These are phyloP conservation scores for Torymus auratus DNA, from an alignment of 2,888 invertebrate species.

Conservation along the genomic window DNA sequence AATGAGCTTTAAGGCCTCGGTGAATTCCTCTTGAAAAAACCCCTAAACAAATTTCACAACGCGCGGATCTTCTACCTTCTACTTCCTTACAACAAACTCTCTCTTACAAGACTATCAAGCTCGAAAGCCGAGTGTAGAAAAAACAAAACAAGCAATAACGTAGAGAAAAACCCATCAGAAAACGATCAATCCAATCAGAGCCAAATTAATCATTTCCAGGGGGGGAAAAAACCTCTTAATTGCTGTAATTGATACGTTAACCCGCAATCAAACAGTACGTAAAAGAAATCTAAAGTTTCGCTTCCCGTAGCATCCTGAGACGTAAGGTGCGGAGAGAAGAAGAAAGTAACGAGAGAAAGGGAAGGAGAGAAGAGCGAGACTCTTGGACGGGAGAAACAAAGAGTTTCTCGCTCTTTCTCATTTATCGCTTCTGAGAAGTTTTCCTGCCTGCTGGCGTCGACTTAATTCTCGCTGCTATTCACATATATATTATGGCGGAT, in stretches of 20 bases:
- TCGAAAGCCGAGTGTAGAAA: no score
- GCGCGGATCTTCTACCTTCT: not conserved
- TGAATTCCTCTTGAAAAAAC: no score
- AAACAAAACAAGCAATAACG: not conserved
- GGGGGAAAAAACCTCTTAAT: slow-evolving; percentile 12
- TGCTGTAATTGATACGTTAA: slow-evolving; percentile 48
- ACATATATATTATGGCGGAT: no score
- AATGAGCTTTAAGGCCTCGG: no score
- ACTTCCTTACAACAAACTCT: not conserved
- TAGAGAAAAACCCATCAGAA: not conserved
- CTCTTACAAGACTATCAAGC: not conserved
- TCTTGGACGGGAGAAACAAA: slow-evolving; percentile 22
- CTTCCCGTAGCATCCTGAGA: not conserved
- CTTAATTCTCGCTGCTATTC: no score
- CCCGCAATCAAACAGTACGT: slow-evolving; percentile 29
- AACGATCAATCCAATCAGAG: slow-evolving; percentile 3
- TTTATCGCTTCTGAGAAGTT: slow-evolving; percentile 26
- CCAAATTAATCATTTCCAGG: slow-evolving; percentile 27
- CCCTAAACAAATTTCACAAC: no score
- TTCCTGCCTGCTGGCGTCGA: not conserved
- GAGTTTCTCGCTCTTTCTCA: slow-evolving; percentile 5
- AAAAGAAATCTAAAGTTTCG: slow-evolving; percentile 25
- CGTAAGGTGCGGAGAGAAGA: not conserved
- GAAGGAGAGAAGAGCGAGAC: not conserved
- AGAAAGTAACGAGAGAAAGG: not conserved